Evolutionary conservation across 2,888 invertebrate genomes (phyloP), one percentile per base, ranked within the genome.

Genomic region (Mycalesis mineus): DNA sequence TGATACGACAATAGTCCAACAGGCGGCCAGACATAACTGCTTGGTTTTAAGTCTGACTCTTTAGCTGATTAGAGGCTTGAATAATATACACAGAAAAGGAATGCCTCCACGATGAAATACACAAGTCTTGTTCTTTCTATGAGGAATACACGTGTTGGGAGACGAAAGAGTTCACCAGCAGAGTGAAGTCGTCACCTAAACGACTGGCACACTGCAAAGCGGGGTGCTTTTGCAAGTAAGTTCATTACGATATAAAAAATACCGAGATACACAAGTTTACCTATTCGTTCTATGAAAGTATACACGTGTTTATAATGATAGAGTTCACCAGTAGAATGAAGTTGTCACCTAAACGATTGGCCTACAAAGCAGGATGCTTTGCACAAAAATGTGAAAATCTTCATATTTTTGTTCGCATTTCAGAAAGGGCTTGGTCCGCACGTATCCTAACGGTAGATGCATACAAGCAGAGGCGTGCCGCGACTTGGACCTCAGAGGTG

Each of bases 201-300:
- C 67, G 73, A 6, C 64, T 83, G 0, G 0, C 60, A 0, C 80
- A 82, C 22, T 88, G 88, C 65, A 74, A 55, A 9, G 63, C 82
- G 0, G 86, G 82, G 0, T 88, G 88, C 31, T 81, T 73, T 65
- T 88, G 88, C 82, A 83, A 73, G 88, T 88, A 68, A 60, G 71
- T 39, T 42, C 4, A 5, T 14, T 11, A 3, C n/a, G n/a, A n/a
- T n/a, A n/a, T n/a, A n/a, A n/a, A n/a, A n/a, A n/a, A n/a, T n/a
- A n/a, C n/a, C n/a, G 87, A 88, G 50, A 61, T 73, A 0, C 75
- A 85, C 61, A 75, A 61, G 4, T 82, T n/a, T n/a, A n/a, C 87
- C 0, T 88, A 88, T 45, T 65, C 75, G 0, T 84, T 80, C 61
- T 68, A 63, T 4, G 73, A n/a, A 77, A 0, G 88, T 87, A 61